These are phyloP conservation scores for Aulostomus chinensis DNA, from an alignment of 2,797 vertebrate genomes.

Conservation along the genomic window DNA sequence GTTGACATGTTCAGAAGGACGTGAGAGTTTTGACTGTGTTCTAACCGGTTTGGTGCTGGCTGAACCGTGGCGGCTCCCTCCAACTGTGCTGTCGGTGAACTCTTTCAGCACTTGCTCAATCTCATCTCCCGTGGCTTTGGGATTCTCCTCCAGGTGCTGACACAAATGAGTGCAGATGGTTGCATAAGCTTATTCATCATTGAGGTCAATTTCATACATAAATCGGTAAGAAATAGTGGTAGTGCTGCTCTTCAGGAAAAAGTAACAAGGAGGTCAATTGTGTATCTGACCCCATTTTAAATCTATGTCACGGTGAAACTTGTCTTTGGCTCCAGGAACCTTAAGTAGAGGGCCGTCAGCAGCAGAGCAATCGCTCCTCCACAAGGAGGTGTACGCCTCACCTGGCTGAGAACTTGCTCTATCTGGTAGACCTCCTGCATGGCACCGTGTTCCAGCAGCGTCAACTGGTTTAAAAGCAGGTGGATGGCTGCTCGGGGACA, in stretches of 20 bases:
- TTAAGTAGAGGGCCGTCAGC: no score
- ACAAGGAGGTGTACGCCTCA: no score
- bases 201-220: no score
- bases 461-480: constrained; percentile 87
- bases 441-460: constrained; percentile 84
- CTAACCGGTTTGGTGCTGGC: constrained; percentile 50
- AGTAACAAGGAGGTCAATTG: no score
- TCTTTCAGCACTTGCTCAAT: constrained; percentile 40
- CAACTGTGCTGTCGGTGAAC: constrained; percentile 37
- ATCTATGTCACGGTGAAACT: no score
- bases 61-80: background rate
- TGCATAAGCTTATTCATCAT: no score
- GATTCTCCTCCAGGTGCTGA: constrained; percentile 57
- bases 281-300: no score
- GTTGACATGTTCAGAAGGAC: background rate
- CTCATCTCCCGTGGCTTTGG: constrained; percentile 62
- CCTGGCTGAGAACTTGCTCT: constrained; percentile 83
- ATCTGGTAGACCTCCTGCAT: constrained; percentile 85
- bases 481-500: constrained; percentile 87
- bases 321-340: no score
- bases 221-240: no score
- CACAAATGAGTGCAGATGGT: constrained; percentile 1
- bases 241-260: no score
- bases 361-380: no score
- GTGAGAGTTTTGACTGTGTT: background rate